These are phyloP conservation scores for Acronicta leporina DNA, from an alignment of 2,888 invertebrate genomes.

Conservation along the genomic window DNA sequence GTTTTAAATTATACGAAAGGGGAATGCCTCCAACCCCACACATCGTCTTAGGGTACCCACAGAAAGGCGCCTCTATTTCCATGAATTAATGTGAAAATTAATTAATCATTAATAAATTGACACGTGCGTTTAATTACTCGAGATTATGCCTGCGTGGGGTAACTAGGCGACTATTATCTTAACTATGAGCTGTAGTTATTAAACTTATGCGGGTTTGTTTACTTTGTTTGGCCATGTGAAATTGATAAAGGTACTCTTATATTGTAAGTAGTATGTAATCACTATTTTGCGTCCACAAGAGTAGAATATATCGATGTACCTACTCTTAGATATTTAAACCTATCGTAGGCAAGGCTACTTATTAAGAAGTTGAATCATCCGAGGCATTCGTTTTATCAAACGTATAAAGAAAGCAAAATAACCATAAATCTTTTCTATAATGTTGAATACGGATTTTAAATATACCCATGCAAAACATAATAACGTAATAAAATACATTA, in stretches of 20 bases:
- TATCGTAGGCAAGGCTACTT: too few relatives aligned
- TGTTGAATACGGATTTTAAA: too few relatives aligned
- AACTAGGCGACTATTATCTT: constrained; percentile 63
- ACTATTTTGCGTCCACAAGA: too few relatives aligned
- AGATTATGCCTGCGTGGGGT: constrained; percentile 63
- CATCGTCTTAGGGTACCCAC: constrained; percentile 11
- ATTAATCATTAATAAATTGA: constrained; percentile 60
- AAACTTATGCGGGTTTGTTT: constrained; percentile 71
- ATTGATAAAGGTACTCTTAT: constrained; percentile 7
- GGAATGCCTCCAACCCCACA: constrained; percentile 35
- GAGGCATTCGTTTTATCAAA: constrained; percentile 9
- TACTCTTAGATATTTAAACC: too few relatives aligned
- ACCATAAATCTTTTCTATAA: neutral
- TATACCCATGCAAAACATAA: constrained; percentile 24
- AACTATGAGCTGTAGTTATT: constrained; percentile 61
- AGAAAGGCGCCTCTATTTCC: constrained; percentile 12
- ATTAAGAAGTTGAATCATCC: too few relatives aligned
- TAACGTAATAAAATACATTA: constrained; percentile 13
- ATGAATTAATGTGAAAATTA: constrained; percentile 50
- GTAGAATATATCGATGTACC: too few relatives aligned
- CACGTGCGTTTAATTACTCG: constrained; percentile 75
- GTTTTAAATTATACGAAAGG: constrained; percentile 29
- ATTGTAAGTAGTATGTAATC: too few relatives aligned
- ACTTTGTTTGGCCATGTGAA: constrained; percentile 24
- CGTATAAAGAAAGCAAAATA: constrained; percentile 7